Evolutionary conservation across 2,888 invertebrate genomes (phyloP), one percentile per base, ranked within the genome.

Genomic region (Tillus elongatus): DNA sequence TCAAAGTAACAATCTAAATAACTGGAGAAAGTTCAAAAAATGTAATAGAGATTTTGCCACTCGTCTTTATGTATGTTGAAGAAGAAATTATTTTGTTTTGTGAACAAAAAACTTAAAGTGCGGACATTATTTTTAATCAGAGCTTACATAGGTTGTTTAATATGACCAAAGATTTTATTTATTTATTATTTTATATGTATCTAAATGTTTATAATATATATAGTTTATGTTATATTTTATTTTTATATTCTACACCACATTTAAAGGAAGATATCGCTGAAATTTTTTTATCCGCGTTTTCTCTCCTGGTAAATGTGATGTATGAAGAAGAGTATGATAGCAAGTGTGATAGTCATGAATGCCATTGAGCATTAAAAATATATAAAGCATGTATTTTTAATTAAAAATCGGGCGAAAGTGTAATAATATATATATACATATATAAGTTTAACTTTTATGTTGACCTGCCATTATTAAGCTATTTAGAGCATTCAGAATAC

Each of bases 141-240:
- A 46, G 48, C 48, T 50, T 51, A 43, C 41, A 44, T 50, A 52
- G 46, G 49, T 54, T 53, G 49, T 54, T 54, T 44, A 50, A 42
- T 33, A 42, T 51, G 50, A 52, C 53, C 55, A 55, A 54, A 54
- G 54, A 54, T 51, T 52, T 53, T 51, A 54, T 54, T 54, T 53
- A 50, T 52, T 53, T 46, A 50, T 52, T 45, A 35, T 37, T 45
- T 44, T 37, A 40, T 33, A 35, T 37, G 33, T 45, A 42, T 46
- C 41, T 48, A 51, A 45, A 47, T 47, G 49, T 48, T 50, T 31
- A 43, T 42, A 34, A 36, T 45, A 43, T 40, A 45, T 47, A 49
- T 49, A 49, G 49, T 51, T 49, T 51, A 51, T 42, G 37, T 40
- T 31, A 29, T 37, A 34, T 34, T 40, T 34, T 39, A 35, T 29